Evolutionary conservation across 2,113 vertebrate genomes (phyloP).

Genomic region (Mesitornis unicolor): DNA sequence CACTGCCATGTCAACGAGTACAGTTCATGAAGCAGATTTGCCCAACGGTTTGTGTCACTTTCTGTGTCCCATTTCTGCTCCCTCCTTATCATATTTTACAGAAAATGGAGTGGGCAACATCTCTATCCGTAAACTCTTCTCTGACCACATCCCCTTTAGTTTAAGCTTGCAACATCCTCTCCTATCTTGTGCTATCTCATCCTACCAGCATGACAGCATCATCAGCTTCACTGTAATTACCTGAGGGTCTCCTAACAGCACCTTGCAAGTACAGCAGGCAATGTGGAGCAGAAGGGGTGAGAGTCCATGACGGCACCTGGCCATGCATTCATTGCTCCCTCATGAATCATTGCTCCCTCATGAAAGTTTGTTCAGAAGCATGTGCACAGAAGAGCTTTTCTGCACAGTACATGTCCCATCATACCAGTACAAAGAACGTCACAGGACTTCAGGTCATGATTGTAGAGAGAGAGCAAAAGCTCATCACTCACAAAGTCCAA

Average conservation of each 20-base stretch:
- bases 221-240: neutral
- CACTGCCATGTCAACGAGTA: rapidly evolving
- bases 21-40: neutral
- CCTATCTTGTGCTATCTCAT: neutral
- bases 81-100: neutral
- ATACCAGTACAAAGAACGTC: neutral
- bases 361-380: neutral
- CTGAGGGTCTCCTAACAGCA: rapidly evolving
- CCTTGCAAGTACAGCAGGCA: rapidly evolving
- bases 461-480: too few relatives aligned
- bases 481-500: too few relatives aligned
- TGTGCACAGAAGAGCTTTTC: neutral
- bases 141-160: neutral
- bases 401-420: neutral
- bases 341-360: too few relatives aligned
- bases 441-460: neutral
- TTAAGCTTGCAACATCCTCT: neutral
- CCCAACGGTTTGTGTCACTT: neutral
- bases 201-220: neutral
- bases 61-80: neutral
- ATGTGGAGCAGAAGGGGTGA: neutral
- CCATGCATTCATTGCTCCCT: neutral
- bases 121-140: neutral
- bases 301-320: neutral
- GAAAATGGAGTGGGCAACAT: neutral